Base-by-base conservation (phyloP, 2,888 invertebrate genomes). In the Drosophila pegasa region DNA sequence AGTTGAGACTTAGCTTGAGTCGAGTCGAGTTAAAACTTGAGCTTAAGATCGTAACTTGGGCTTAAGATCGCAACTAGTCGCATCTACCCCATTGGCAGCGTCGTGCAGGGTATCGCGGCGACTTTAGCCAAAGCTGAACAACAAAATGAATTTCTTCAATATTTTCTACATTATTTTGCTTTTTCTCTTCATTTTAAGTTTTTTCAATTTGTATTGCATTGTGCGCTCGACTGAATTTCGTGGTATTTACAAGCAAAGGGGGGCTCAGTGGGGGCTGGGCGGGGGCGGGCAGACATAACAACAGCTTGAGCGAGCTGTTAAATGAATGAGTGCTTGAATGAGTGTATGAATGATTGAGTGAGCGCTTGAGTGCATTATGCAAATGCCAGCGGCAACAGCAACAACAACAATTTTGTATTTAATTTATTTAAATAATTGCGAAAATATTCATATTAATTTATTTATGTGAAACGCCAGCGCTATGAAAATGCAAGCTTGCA, bases 401-500 rank as follows among this genome's bases (percentile, higher is more conserved):
- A 38, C 52, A 61, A 31, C 57, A 51, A 1, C 48, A 18, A n/a
- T n/a, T n/a, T n/a, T n/a, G n/a, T n/a, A n/a, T n/a, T 38, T 40
- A n/a, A 25, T 25, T n/a, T n/a, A 37, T 37, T 37, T 7, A 8
- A n/a, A n/a, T n/a, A n/a, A n/a, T n/a, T n/a, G n/a, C n/a, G n/a
- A n/a, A n/a, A n/a, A n/a, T n/a, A n/a, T n/a, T n/a, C n/a, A n/a
- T n/a, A 18, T 38, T 40, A 25, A 25, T 25, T n/a, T n/a, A 37
- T 37, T 37, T 7, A 8, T 62, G 16, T 51, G 16, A 60, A 71
- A 33, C 33, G 40, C 9, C 52, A 75, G 78, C 78, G 64, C 75
- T 52, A 59, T 78, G 59, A 78, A 81, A 78, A 78, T 86, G 83
- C 79, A 65, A 68, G n/a, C n/a, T 55, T 67, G 62, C 65, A 86